Conservation (phyloP, 2,888 invertebrate genomes). For the Poecilobothrus nobilitatus region DNA sequence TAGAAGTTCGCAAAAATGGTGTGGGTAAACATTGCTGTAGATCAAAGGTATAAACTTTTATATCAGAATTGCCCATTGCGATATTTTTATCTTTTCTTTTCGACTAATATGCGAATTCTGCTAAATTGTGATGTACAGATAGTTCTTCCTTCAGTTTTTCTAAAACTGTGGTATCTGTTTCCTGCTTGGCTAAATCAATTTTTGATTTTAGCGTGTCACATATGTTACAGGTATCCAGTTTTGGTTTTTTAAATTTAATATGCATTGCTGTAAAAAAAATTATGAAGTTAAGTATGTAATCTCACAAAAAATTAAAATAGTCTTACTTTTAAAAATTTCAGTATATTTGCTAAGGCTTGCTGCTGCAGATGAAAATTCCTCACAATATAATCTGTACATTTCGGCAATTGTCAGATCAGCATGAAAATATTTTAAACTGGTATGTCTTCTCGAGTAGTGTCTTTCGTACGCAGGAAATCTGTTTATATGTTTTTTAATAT, state of each 20-base stretch:
- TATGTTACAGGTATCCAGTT: slow-evolving; percentile 21
- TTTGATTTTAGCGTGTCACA: slow-evolving; percentile 22
- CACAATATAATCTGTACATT: slow-evolving; percentile 19
- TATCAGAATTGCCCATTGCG: background rate
- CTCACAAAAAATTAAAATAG: no score
- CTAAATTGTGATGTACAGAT: background rate
- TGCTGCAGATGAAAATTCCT: slow-evolving; percentile 2
- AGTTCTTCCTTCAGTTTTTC: background rate
- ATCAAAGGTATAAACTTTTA: slow-evolving; percentile 19
- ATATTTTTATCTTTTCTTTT: slow-evolving; percentile 19
- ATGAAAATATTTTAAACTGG: slow-evolving; percentile 18
- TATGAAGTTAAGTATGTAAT: background rate
- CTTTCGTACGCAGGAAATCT: slow-evolving; percentile 20
- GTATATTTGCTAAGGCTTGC: slow-evolving; percentile 20
- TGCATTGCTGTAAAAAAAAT: slow-evolving; percentile 15
- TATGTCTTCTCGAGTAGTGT: slow-evolving; percentile 19
- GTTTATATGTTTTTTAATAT: slow-evolving; percentile 17
- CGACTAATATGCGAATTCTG: background rate
- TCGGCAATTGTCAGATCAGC: slow-evolving; percentile 19
- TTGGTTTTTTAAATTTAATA: slow-evolving; percentile 23
- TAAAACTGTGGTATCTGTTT: slow-evolving; percentile 13
- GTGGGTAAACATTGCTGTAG: slow-evolving; percentile 23
- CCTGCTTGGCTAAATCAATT: slow-evolving; percentile 12
- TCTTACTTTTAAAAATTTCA: slow-evolving; percentile 17
- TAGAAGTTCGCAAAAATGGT: slow-evolving; percentile 19